Evolutionary conservation across 2,888 invertebrate genomes (phyloP), one percentile per base, ranked within the genome.

Genomic region (Acronicta leporina): DNA sequence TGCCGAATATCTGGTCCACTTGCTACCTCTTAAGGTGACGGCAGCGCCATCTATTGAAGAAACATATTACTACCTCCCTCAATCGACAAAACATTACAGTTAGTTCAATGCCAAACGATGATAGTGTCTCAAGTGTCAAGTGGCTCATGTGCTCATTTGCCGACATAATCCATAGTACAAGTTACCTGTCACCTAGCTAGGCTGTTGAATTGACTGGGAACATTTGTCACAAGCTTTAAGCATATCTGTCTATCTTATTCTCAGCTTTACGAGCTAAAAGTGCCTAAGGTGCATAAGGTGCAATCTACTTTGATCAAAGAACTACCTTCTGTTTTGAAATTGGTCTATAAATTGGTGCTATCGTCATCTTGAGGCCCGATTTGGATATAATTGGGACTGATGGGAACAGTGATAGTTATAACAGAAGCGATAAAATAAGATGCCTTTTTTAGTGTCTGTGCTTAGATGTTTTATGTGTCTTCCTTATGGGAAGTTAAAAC

Each of bases 371-470:
- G 13, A 8, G 16, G 30, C 67, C 61, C 43, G 41, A 56, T 53
- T 66, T 69, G 72, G 68, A 33, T 61, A 69, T 71, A 69, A 69
- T 69, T 69, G 68, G 61, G 42, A 43, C 67, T 46, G 68, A 71
- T 69, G 50, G 55, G 13, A 46, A 66, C 72, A 53, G 49, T 69
- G 68, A 69, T 69, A 56, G 72, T 71, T 66, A 53, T 61, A 69
- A 66, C 61, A 10, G 41, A 50, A 46, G 55, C 46, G 45, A 71
- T 69, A 69, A 71, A 69, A 61, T 71, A 56, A 30, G 50, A 15
- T 41, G 8, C 61, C 67, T 53, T 68, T 27, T 69, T 42, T 27
- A 46, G 59, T 0, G 48, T 33, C 7, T 50, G 49, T 30, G 10
- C 10, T 44, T 9, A 5, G 49, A 53, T 14, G 49, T 10, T 58